Percentiles rank a stretch among this genome's conserved stretches.
Evolutionary conservation across 2,888 invertebrate species (phyloP).

Genomic region (Meiosimyza platycephala): DNA sequence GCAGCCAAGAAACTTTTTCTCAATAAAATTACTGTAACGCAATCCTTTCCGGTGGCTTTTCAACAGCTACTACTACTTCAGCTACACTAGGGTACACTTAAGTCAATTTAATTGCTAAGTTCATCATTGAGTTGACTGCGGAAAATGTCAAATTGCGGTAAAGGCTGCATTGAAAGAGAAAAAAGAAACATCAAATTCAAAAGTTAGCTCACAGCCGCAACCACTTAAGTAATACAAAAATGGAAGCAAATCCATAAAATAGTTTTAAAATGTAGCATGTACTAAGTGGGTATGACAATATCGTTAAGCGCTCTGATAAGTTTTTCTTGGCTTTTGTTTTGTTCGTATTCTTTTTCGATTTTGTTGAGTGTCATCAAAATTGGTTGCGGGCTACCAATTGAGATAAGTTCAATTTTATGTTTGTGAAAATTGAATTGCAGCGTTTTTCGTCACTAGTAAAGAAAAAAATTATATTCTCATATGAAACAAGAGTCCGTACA

Average conservation of each 20-base stretch:
- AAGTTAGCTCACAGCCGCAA: neutral
- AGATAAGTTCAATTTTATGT: constrained; percentile 4
- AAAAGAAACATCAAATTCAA: neutral
- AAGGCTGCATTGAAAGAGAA: neutral
- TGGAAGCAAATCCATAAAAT: too few relatives aligned
- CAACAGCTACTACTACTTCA: too few relatives aligned
- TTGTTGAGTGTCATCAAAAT: constrained; percentile 7
- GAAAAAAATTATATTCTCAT: neutral
- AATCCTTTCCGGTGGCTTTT: too few relatives aligned
- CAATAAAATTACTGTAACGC: too few relatives aligned
- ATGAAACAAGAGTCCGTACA: neutral
- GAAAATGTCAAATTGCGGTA: neutral
- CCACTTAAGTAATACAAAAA: too few relatives aligned
- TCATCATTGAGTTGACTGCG: neutral
- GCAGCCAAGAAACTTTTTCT: too few relatives aligned
- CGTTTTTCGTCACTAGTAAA: neutral
- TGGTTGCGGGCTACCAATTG: constrained; percentile 11
- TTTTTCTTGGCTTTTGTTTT: too few relatives aligned
- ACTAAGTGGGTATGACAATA: too few relatives aligned
- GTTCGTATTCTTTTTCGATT: neutral
- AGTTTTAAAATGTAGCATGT: too few relatives aligned
- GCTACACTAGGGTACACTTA: too few relatives aligned
- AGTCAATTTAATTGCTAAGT: too few relatives aligned
- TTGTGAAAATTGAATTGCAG: constrained; percentile 7
- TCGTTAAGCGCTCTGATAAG: too few relatives aligned